A percentile compares a stretch with the other conserved stretches of the same genome.
Evolutionary conservation across 1,140 invertebrate genomes (phyloP).

Genomic region (Neuroterus valhalla): DNA sequence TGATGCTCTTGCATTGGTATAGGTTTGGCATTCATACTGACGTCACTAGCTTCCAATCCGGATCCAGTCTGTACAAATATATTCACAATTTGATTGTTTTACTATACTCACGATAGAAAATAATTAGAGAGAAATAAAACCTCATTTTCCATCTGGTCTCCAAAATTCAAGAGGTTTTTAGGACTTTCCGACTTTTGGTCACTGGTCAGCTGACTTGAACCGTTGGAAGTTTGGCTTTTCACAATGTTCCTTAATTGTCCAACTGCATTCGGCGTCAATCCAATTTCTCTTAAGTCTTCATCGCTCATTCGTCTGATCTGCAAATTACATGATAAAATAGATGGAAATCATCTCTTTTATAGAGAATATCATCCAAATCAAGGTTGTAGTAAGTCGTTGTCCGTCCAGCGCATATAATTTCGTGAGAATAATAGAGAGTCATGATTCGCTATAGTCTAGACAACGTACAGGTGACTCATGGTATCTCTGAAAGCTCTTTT

Average conservation of each 20-base stretch:
- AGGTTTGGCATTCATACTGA: slow-evolving; percentile 59
- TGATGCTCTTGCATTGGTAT: slow-evolving; percentile 65
- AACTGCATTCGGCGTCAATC: slow-evolving; percentile 73
- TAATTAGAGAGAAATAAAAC: slow-evolving; percentile 50
- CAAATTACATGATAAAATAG: slow-evolving; percentile 34
- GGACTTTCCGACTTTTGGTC: slow-evolving; percentile 66
- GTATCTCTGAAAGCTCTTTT: no score
- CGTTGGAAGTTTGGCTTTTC: slow-evolving; percentile 75
- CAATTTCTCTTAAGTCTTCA: slow-evolving; percentile 75
- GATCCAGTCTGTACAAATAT: slow-evolving; percentile 51
- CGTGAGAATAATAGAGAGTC: no score
- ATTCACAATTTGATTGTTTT: not conserved
- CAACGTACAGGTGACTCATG: no score
- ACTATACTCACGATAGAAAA: not conserved
- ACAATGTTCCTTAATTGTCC: slow-evolving; percentile 78
- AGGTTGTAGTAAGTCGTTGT: no score
- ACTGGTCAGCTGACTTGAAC: slow-evolving; percentile 67
- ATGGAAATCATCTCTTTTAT: not conserved
- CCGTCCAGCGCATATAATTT: no score
- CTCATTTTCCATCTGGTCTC: slow-evolving; percentile 66
- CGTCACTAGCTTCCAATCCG: slow-evolving; percentile 60
- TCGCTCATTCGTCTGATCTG: slow-evolving; percentile 78
- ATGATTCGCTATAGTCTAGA: no score
- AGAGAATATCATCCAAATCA: no score
- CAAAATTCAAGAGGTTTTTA: slow-evolving; percentile 57